A percentile compares a stretch with the other conserved stretches of the same genome.
phyloP scores from a whole-genome alignment of 2,888 invertebrate genomes.

The Drosophila nigricruria region DNA sequence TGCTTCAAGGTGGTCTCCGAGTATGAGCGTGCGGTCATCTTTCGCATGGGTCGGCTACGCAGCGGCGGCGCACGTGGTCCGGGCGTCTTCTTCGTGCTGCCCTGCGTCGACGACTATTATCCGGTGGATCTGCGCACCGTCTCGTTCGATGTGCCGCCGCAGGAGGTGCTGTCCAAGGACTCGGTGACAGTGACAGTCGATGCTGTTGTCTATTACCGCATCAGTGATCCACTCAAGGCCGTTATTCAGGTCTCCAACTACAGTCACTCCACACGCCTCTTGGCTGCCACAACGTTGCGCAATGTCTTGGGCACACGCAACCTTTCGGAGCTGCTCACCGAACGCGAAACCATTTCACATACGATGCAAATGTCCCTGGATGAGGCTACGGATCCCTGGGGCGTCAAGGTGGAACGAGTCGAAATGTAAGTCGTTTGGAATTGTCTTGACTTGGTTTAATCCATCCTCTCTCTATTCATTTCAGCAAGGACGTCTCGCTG shows the following conservation, averaged over 20 bases:
- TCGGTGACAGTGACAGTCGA: constrained; percentile 97
- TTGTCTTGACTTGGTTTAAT: background rate
- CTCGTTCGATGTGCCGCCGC: constrained; percentile 98
- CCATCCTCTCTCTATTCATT: background rate
- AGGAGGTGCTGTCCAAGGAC: constrained; percentile 97
- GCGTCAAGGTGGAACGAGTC: constrained; percentile 96
- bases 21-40: constrained; percentile 95
- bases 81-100: constrained; percentile 96
- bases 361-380: constrained; percentile 92
- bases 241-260: constrained; percentile 91
- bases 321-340: constrained; percentile 95
- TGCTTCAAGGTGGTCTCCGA: constrained; percentile 96
- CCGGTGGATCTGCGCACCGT: constrained; percentile 97
- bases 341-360: constrained; percentile 95
- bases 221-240: constrained; percentile 92
- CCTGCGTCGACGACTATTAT: constrained; percentile 96
- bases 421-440: constrained; percentile 91
- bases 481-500: constrained; percentile 91
- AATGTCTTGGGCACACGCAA: constrained; percentile 97
- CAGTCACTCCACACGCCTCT: constrained; percentile 92
- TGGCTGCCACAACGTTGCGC: constrained; percentile 93
- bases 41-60: constrained; percentile 92
- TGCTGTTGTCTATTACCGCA: constrained; percentile 94
- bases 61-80: constrained; percentile 87
- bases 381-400: constrained; percentile 94